Evolutionary conservation across 2,113 vertebrate species (phyloP).

Genomic region (Cebidichthys violaceus): DNA sequence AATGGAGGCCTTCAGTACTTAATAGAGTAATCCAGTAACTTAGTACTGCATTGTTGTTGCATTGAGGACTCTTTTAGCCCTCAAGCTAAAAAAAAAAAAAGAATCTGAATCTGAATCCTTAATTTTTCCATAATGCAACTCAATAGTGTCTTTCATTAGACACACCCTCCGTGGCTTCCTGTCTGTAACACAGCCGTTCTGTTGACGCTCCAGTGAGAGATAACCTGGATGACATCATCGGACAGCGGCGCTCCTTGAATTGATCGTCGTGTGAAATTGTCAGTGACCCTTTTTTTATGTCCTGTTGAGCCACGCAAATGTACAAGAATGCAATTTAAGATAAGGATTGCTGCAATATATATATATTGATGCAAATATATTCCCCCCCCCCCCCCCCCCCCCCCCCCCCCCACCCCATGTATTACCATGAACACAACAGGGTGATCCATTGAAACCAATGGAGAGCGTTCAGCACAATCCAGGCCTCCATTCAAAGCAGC

Average conservation of each 20-base stretch:
- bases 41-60: no score
- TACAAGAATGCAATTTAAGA: constrained; percentile 9
- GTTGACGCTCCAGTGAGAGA: not conserved
- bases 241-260: not conserved
- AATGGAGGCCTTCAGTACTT: not conserved
- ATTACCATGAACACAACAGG: constrained; percentile 9
- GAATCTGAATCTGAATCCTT: not conserved
- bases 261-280: not conserved
- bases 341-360: not conserved
- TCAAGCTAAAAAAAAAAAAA: not conserved
- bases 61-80: not conserved
- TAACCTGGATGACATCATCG: not conserved
- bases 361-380: constrained; percentile 61
- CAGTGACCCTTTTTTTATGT: not conserved
- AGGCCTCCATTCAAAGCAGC: constrained; percentile 60
- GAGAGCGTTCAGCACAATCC: constrained; percentile 11
- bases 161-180: not conserved
- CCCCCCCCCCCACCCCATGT: not conserved
- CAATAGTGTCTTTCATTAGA: not conserved
- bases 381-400: no score
- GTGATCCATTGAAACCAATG: not conserved
- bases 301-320: not conserved
- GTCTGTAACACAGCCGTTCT: not conserved
- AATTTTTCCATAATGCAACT: not conserved
- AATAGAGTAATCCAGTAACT: not conserved